Conservation (phyloP, 2,888 invertebrate species). For the Drosophila anomalata region DNA sequence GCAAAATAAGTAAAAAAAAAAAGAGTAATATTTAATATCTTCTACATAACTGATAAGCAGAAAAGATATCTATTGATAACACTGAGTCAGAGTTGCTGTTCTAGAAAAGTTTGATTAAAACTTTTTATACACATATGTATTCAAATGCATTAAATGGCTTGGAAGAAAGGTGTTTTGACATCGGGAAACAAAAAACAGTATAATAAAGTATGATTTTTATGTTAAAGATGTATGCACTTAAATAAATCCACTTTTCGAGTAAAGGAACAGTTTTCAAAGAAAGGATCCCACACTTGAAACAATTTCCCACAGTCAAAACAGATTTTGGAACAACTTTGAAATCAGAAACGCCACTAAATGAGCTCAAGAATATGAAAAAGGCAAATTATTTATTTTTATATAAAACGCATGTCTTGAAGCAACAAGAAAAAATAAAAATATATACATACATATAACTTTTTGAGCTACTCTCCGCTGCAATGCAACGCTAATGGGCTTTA, state of each 20-base stretch:
- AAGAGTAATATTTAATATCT: constrained; percentile 14
- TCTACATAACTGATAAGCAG: constrained; percentile 43
- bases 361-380: constrained; percentile 22
- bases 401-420: constrained; percentile 18
- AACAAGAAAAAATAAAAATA: constrained; percentile 14
- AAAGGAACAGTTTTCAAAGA: not conserved
- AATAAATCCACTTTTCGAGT: not conserved
- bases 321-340: not conserved
- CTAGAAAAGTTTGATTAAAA: constrained; percentile 14
- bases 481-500: constrained; percentile 64
- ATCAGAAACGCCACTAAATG: constrained; percentile 6
- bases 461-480: constrained; percentile 44
- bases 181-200: not conserved
- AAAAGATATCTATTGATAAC: constrained; percentile 33
- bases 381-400: constrained; percentile 22
- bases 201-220: not conserved
- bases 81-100: constrained; percentile 23
- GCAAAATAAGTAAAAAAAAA: constrained; percentile 10
- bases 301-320: constrained; percentile 7
- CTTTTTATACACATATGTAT: not conserved
- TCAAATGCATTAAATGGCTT: not conserved
- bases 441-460: constrained; percentile 10
- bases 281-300: not conserved
- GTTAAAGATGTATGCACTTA: not conserved
- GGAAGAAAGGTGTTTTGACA: constrained; percentile 7